Base-by-base conservation (phyloP, 2,888 invertebrate genomes). In the Dynastes tityus region DNA sequence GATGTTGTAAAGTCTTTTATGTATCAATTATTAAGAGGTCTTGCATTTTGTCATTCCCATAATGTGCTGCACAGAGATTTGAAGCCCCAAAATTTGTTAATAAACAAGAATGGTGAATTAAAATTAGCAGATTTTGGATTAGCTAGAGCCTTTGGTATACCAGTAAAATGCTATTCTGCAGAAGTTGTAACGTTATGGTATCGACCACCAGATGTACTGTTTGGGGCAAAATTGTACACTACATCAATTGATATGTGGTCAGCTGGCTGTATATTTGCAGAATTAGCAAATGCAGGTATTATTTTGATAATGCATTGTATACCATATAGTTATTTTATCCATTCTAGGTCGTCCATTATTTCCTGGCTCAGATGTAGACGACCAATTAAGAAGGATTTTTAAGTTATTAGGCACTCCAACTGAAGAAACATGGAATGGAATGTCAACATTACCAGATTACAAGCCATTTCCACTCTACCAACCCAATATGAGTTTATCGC, bases 171-270 rank as follows among this genome's bases (percentile, higher is more conserved):
- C 89, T 99, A 99, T 88, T 98, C 98, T 0, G 98, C 99, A 0
- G 99, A 99, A 91, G 99, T 98, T 13, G 99, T 99, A 0, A 99
- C 99, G 0, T 90, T 99, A 51, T 99, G 99, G 98, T 98, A 98
- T 89, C 92, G 99, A 79, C 99, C 99, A 0, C 99, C 99, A 0
- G 99, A 99, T 90, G 99, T 99, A 0, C 91, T 99, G 11, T 99
- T 99, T 89, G 99, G 99, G 16, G 99, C 99, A 13, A 99, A 99
- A 89, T 91, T 99, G 70, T 99, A 99, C 87, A 98, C 98, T 27
- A 99, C 99, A 1, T 98, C 98, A 78, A 99, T 99, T 86, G 99
- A 99, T 88, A 99, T 99, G 97, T 99, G 99, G 99, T 98, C 98
- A 55, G 99, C 99, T 4, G 98, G 98, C 11, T 99, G 99, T 88